Conservation (phyloP, 2,797 vertebrate genomes). For the Dicrostonyx torquatus region DNA sequence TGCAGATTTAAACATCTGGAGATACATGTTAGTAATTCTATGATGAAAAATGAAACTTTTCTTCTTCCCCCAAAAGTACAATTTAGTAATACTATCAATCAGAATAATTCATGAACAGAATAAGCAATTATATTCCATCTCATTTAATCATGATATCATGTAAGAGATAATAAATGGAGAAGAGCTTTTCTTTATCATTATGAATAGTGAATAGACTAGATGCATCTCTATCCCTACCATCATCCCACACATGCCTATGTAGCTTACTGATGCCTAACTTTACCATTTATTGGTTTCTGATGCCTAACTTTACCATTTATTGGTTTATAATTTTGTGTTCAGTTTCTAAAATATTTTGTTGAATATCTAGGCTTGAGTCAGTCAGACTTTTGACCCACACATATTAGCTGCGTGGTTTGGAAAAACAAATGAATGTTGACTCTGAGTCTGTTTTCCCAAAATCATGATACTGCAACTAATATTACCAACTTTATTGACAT, state of each 20-base stretch:
- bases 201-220: background rate
- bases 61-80: background rate
- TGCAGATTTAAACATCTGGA: conserved; percentile 5
- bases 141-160: conserved; percentile 6
- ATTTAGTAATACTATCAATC: background rate
- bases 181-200: conserved; percentile 32
- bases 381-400: background rate
- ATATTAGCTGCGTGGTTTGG: background rate
- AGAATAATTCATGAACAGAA: background rate
- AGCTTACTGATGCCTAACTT: background rate
- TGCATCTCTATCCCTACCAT: background rate
- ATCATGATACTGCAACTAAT: background rate
- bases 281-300: background rate
- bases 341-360: background rate
- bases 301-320: background rate
- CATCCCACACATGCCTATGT: background rate
- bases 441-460: background rate
- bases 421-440: conserved; percentile 5
- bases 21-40: background rate
- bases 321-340: conserved; percentile 3
- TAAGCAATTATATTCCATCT: background rate
- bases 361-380: conserved; percentile 4
- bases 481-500: background rate
- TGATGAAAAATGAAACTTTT: background rate
- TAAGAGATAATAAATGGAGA: background rate